Evolutionary conservation across 2,113 vertebrate genomes (phyloP), one percentile per base, ranked within the genome.

Genomic region (Dipodomys merriami): DNA sequence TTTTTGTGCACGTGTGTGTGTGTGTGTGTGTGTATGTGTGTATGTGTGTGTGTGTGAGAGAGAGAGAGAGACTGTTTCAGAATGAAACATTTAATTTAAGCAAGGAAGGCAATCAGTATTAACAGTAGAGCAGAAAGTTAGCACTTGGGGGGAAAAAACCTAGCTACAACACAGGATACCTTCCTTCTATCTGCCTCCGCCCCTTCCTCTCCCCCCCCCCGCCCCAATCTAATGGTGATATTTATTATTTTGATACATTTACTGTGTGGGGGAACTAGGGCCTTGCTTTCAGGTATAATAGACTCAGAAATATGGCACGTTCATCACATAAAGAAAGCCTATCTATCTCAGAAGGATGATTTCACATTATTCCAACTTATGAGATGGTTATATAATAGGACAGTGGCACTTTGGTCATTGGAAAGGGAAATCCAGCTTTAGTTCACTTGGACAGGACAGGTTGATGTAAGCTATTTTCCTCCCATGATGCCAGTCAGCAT

Each of bases 181-280:
- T 4, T 82, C 74, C 27, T 39, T 15, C 15, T 12, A 19, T 11
- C 4, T 11, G 2, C 23, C 1, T 5, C 39, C 3, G 39, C 39
- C 39, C 39, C 39, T 39, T 39, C 39, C 39, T 39, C 5, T 6
- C 49, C 49, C 49, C 49, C 49, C 15, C 53, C 53, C 53, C 2
- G 9, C 15, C 15, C 53, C 53, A 57, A 16, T 57, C 53, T 57
- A 57, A 80, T 62, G 27, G 19, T 65, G 27, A 9, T 82, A 85
- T 90, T 82, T 46, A 76, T 71, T 96, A 64, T 57, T 93, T 93
- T 91, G 76, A 35, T 69, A 18, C 77, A 79, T 57, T 94, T 92
- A 12, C 39, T 92, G 29, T 2, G 8, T 94, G 46, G 78, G 13
- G 18, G 18, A 68, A 27, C 20, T n/a, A 77, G 33, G 12, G 5